Conservation (phyloP, 2,888 invertebrate genomes). For the Ptychoptera albimana region DNA sequence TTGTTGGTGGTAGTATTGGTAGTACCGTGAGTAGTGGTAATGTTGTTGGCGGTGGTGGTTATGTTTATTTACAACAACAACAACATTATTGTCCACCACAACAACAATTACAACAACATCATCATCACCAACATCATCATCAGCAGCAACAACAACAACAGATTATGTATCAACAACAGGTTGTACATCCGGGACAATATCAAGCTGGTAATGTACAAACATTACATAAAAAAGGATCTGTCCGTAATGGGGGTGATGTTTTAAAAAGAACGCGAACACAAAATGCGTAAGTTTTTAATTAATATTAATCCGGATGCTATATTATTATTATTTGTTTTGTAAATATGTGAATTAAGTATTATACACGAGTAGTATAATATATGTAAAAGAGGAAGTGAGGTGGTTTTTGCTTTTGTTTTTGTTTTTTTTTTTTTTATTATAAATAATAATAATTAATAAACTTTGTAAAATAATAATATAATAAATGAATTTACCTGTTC, state of each 20-base stretch:
- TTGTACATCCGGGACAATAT: slow-evolving; percentile 22
- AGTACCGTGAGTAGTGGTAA: slow-evolving; percentile 16
- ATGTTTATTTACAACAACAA: slow-evolving; percentile 28
- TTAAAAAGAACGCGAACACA: slow-evolving; percentile 49
- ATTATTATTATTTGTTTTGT: too few species aligned
- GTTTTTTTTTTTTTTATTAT: too few species aligned
- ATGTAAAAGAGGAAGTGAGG: neutral
- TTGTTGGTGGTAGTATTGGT: slow-evolving; percentile 17
- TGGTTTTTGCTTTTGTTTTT: too few species aligned
- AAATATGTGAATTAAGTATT: too few species aligned
- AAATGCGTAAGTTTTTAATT: slow-evolving; percentile 40
- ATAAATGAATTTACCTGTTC: too few species aligned
- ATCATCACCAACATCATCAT: slow-evolving; percentile 1
- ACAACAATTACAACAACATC: slow-evolving; percentile 11
- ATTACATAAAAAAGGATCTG: slow-evolving; percentile 45
- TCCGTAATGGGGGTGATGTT: slow-evolving; percentile 44
- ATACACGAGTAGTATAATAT: neutral
- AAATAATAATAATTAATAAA: too few species aligned
- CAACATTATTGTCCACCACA: slow-evolving; percentile 18
- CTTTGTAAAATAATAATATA: too few species aligned
- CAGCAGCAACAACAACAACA: slow-evolving; percentile 16
- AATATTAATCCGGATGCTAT: too few species aligned
- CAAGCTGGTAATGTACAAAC: slow-evolving; percentile 25
- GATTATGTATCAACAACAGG: slow-evolving; percentile 16
- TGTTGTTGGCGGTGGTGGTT: slow-evolving; percentile 20